Conservation (phyloP, 2,888 invertebrate species). For the Drosophila multiciliata region DNA sequence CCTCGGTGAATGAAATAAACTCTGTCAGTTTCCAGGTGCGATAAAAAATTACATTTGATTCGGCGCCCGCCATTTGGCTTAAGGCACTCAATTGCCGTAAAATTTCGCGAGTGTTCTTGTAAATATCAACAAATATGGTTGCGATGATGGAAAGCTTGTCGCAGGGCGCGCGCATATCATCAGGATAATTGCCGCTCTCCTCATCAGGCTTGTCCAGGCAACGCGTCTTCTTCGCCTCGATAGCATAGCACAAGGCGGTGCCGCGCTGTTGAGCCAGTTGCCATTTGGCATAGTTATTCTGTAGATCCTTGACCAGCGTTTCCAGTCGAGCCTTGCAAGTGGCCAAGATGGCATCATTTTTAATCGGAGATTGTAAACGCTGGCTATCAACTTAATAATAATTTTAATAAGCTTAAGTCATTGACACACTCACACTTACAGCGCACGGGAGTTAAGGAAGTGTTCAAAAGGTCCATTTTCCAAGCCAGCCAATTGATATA, state of each 20-base stretch:
- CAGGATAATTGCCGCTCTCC: constrained; percentile 61
- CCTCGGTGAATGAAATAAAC: constrained; percentile 70
- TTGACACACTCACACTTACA: constrained; percentile 58
- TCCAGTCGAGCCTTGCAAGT: constrained; percentile 73
- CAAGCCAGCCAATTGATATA: not conserved
- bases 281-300: constrained; percentile 82
- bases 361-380: constrained; percentile 42
- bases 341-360: constrained; percentile 62
- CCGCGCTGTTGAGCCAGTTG: constrained; percentile 82
- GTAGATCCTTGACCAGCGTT: constrained; percentile 61
- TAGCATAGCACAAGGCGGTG: constrained; percentile 75
- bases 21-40: constrained; percentile 81
- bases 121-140: constrained; percentile 79
- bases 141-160: constrained; percentile 80
- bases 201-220: constrained; percentile 58
- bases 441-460: constrained; percentile 74
- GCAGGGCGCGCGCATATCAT: constrained; percentile 69
- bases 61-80: constrained; percentile 63
- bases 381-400: constrained; percentile 70
- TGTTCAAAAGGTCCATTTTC: constrained; percentile 30
- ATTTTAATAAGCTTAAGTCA: not conserved
- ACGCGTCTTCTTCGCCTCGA: constrained; percentile 81
- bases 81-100: constrained; percentile 76
- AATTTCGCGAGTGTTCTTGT: constrained; percentile 63
- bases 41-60: constrained; percentile 66